phyloP scores from a whole-genome alignment of 2,113 vertebrate species.

The Narcine bancroftii region DNA sequence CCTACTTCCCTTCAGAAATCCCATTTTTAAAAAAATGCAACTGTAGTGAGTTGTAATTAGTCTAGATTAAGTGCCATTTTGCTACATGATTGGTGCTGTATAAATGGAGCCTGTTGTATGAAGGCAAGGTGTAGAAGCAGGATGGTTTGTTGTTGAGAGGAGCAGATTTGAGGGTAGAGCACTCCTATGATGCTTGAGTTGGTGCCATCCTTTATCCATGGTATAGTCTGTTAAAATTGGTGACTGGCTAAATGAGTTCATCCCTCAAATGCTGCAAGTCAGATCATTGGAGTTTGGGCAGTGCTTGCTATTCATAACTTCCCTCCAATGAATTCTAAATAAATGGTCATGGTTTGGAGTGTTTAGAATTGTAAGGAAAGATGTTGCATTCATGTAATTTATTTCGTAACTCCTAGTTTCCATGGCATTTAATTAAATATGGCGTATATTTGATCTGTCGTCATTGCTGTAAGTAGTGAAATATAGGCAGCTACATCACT shows the following conservation, averaged over 20 bases:
- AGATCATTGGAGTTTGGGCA: neutral
- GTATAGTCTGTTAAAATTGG: neutral
- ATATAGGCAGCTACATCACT: neutral
- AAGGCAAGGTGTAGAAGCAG: neutral
- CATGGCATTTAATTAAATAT: neutral
- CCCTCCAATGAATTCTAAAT: neutral
- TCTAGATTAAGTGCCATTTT: too few species aligned
- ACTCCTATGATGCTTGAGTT: neutral
- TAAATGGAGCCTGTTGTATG: neutral
- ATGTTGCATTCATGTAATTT: neutral
- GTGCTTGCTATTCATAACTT: neutral
- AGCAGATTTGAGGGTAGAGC: neutral
- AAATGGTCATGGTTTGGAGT: neutral
- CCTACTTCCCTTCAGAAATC: neutral
- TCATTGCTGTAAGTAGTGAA: neutral
- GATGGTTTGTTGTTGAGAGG: neutral
- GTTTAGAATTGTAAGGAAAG: neutral
- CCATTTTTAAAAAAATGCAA: too few species aligned
- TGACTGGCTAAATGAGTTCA: neutral
- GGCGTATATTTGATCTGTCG: neutral
- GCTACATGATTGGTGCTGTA: neutral
- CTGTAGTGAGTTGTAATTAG: too few species aligned
- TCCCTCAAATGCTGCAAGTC: neutral
- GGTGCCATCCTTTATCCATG: neutral
- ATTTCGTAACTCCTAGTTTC: neutral